phyloP scores from a whole-genome alignment of 2,888 invertebrate genomes.

The Lithodes maja region DNA sequence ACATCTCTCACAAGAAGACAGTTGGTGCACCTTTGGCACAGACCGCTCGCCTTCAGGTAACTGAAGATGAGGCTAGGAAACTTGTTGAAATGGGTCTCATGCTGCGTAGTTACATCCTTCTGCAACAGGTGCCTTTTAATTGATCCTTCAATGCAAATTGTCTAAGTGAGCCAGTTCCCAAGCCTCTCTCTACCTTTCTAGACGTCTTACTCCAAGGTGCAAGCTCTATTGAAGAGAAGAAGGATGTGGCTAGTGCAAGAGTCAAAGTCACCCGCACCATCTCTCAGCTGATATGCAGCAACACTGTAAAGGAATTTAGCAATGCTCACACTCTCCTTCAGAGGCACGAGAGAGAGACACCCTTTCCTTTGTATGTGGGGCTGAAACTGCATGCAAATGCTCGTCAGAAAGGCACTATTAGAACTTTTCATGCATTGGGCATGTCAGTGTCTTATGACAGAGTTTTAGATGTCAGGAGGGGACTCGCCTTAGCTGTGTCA shows the following conservation, averaged over 20 bases:
- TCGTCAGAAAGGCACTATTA: background rate
- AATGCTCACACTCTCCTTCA: background rate
- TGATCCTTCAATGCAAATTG: background rate
- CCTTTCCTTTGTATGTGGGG: background rate
- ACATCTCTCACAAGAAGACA: background rate
- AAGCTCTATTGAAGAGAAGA: background rate
- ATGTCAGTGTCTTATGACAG: background rate
- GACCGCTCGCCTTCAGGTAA: background rate
- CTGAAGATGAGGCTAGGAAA: background rate
- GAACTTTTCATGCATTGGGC: background rate
- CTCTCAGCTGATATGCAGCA: constrained; percentile 10
- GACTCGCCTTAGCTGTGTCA: constrained; percentile 4
- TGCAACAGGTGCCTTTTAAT: background rate
- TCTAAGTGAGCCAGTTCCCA: constrained; percentile 1
- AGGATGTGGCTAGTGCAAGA: background rate
- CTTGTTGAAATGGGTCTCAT: background rate
- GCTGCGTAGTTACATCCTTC: constrained; percentile 4
- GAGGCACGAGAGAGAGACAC: background rate
- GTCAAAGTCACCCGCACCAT: background rate
- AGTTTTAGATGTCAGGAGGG: background rate
- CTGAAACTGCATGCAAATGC: background rate
- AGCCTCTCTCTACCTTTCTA: background rate
- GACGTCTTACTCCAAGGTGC: background rate
- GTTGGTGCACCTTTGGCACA: background rate
- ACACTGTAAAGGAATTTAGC: background rate